These are phyloP conservation scores for Harpalus rufipes DNA, from an alignment of 2,888 invertebrate species.

Conservation along the genomic window DNA sequence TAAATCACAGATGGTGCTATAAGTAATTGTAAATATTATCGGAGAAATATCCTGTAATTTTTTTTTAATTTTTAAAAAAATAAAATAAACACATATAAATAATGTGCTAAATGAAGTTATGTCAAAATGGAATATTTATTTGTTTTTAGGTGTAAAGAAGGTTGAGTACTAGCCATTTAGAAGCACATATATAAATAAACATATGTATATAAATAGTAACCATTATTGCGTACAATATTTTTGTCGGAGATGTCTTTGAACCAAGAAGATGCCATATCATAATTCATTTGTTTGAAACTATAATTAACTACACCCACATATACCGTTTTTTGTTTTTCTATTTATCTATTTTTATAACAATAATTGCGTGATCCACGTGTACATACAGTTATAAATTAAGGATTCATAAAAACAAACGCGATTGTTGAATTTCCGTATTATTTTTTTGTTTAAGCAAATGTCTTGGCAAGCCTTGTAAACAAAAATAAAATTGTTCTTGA, in stretches of 20 bases:
- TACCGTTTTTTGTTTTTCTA: neutral
- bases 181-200: too few relatives aligned
- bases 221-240: neutral
- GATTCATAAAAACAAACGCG: neutral
- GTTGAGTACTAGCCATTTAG: too few relatives aligned
- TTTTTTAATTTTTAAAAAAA: too few relatives aligned
- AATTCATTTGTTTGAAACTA: constrained; percentile 28
- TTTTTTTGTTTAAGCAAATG: neutral
- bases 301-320: constrained; percentile 32
- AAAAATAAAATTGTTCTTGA: neutral
- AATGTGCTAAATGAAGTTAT: too few relatives aligned
- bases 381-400: neutral
- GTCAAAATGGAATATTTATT: too few relatives aligned
- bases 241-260: constrained; percentile 13
- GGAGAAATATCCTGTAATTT: too few relatives aligned
- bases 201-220: too few relatives aligned
- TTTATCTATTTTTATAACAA: too few relatives aligned
- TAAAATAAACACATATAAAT: too few relatives aligned
- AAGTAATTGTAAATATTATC: too few relatives aligned
- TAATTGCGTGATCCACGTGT: neutral
- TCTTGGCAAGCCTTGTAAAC: neutral
- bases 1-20: too few relatives aligned
- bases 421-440: neutral
- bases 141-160: too few relatives aligned
- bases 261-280: constrained; percentile 30